Evolutionary conservation across 2,797 vertebrate genomes (phyloP).

Genomic region (Falco novaeseelandiae): DNA sequence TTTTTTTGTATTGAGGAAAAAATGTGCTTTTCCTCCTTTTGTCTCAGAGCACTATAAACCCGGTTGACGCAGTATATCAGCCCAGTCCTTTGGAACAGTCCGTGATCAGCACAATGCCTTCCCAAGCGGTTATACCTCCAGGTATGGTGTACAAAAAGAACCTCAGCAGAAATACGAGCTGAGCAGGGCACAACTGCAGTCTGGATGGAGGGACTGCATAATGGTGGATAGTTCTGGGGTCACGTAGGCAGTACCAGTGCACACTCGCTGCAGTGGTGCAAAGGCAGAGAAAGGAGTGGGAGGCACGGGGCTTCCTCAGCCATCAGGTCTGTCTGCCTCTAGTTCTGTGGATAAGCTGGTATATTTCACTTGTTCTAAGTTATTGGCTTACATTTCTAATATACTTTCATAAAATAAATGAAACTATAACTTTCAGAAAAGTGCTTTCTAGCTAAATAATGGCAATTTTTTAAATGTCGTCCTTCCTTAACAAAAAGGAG

Average conservation of each 20-base stretch:
- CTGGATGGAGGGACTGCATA: background rate
- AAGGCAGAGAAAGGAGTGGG: accelerated
- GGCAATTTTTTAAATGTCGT: accelerated
- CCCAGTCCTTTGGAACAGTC: conserved; percentile 87
- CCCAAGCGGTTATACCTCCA: conserved; percentile 91
- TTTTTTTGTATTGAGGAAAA: background rate
- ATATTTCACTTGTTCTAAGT: background rate
- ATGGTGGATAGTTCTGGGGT: background rate
- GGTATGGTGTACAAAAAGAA: conserved; percentile 75
- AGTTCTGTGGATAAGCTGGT: background rate
- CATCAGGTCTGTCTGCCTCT: background rate
- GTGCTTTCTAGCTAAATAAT: background rate
- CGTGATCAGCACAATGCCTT: conserved; percentile 92
- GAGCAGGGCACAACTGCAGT: accelerated
- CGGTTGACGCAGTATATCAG: conserved; percentile 96
- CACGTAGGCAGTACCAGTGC: accelerated
- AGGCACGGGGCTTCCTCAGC: background rate
- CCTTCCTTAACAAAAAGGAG: background rate
- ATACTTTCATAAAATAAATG: background rate
- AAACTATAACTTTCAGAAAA: background rate
- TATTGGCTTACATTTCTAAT: background rate
- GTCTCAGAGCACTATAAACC: conserved; percentile 96
- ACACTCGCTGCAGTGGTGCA: background rate
- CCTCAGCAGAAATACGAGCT: background rate
- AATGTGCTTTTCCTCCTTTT: conserved; percentile 47